Evolutionary conservation across 1,140 invertebrate genomes (phyloP).

Genomic region (Nebria ingens): DNA sequence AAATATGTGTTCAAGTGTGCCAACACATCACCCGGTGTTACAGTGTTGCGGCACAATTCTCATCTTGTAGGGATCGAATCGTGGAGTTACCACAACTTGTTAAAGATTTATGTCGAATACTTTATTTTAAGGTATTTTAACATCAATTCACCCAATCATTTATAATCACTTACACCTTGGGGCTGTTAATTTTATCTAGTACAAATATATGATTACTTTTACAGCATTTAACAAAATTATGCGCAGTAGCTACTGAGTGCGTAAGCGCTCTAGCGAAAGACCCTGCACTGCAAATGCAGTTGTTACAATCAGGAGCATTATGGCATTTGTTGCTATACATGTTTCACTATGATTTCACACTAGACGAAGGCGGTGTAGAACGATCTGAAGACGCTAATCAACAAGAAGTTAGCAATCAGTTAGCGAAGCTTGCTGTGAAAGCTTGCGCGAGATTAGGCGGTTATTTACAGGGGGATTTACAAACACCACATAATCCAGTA

Average conservation of each 20-base stretch:
- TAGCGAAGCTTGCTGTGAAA: constrained; percentile 76
- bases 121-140: constrained; percentile 77
- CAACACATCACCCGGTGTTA: constrained; percentile 86
- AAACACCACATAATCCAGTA: constrained; percentile 55
- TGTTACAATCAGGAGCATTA: constrained; percentile 84
- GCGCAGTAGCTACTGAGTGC: constrained; percentile 74
- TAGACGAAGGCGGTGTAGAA: constrained; percentile 93
- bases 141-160: too few species aligned
- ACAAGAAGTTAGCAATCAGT: constrained; percentile 82
- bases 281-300: constrained; percentile 73
- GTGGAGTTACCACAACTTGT: constrained; percentile 79
- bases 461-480: constrained; percentile 52
- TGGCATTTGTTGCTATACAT: constrained; percentile 87
- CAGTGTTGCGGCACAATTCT: constrained; percentile 88
- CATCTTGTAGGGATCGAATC: constrained; percentile 77
- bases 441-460: constrained; percentile 78
- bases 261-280: constrained; percentile 73
- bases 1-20: constrained; percentile 87
- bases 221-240: constrained; percentile 68
- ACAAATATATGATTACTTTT: constrained; percentile 21
- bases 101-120: constrained; percentile 77
- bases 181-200: background rate
- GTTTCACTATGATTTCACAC: constrained; percentile 95
- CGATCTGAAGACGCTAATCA: constrained; percentile 68
- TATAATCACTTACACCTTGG: background rate